Base-by-base conservation (phyloP, 2,113 vertebrate species). In the Vanacampus margaritifer region DNA sequence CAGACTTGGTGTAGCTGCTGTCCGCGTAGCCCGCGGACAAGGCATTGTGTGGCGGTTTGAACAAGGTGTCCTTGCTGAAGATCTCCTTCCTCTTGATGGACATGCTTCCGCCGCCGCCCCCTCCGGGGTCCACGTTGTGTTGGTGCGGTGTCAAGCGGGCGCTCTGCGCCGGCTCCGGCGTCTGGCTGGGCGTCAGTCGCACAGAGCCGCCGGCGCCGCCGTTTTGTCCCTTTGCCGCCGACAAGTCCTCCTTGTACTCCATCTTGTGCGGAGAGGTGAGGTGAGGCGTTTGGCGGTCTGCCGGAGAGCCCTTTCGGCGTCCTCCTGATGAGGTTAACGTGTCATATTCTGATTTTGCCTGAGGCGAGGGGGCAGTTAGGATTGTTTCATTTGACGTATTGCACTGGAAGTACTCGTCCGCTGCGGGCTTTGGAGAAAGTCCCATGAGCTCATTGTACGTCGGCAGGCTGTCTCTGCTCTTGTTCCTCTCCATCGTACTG, bases 51-150 rank as follows among this genome's bases (percentile, higher is more conserved):
- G 96, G 95, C 83, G 97, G 95, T 87, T 98, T 98, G 83, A 98
- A 99, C 86, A 98, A 93, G 37, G 97, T 99, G 91, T 99, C 97
- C 83, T 99, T 98, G 90, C 97, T 99, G 89, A 99, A 99, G 84
- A 99, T 96, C 91, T 98, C 97, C 93, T 98, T 98, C 88, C 97
- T 94, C 89, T 97, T 99, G 86, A 96, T 95, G 83, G 91, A 91
- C 84, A 91, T 90, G 37, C 93, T 84, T 24, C 88, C 84, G 37
- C 90, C 93, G 36, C 90, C 93, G 37, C 90, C 89, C 78, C 90
- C 91, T 74, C 91, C 91, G 1, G 95, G 94, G 78, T 99, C 96
- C 13, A 92, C 65, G 0, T 91, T 91, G 43, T 93, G 92, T 90
- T 96, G 95, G 78, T 97, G 96, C 69, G 93, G 95, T 79, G 93